Percentiles rank a stretch among this genome's conserved stretches.
phyloP scores from a whole-genome alignment of 1,140 invertebrate species.

The Nixonia krombeini region DNA sequence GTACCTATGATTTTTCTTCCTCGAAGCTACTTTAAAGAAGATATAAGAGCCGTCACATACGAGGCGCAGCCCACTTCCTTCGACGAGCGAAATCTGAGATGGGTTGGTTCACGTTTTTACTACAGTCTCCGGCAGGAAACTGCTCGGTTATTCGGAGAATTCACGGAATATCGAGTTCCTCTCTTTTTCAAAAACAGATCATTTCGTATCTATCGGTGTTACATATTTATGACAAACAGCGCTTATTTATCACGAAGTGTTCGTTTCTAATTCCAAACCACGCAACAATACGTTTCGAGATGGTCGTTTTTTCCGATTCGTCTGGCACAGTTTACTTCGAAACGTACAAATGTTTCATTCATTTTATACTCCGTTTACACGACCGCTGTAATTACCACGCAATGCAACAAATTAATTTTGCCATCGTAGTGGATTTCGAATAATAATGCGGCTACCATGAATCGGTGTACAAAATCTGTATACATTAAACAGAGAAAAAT shows the following conservation, averaged over 20 bases:
- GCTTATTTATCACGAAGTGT: no score
- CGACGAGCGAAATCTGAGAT: slow-evolving; percentile 56
- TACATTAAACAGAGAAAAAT: not conserved
- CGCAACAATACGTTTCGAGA: no score
- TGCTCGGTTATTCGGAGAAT: slow-evolving; percentile 54
- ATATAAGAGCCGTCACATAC: slow-evolving; percentile 53
- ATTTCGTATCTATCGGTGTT: slow-evolving; percentile 41
- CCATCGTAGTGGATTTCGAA: no score
- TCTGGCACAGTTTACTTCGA: no score
- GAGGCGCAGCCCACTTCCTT: slow-evolving; percentile 62
- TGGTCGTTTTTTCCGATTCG: no score
- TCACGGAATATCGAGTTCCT: slow-evolving; percentile 55
- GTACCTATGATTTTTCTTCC: slow-evolving; percentile 45
- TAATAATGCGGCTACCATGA: no score
- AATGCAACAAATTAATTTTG: no score
- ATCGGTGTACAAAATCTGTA: not conserved
- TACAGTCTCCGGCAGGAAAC: slow-evolving; percentile 46
- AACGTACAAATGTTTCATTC: no score
- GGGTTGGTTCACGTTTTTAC: slow-evolving; percentile 47
- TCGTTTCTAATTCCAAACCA: no score
- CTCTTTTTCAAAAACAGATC: slow-evolving; percentile 44
- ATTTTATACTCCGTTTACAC: no score
- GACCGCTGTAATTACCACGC: no score
- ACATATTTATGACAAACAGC: no score
- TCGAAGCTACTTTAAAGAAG: slow-evolving; percentile 44